Conservation (phyloP, 2,113 vertebrate species). For the Brachyistius frenatus region DNA sequence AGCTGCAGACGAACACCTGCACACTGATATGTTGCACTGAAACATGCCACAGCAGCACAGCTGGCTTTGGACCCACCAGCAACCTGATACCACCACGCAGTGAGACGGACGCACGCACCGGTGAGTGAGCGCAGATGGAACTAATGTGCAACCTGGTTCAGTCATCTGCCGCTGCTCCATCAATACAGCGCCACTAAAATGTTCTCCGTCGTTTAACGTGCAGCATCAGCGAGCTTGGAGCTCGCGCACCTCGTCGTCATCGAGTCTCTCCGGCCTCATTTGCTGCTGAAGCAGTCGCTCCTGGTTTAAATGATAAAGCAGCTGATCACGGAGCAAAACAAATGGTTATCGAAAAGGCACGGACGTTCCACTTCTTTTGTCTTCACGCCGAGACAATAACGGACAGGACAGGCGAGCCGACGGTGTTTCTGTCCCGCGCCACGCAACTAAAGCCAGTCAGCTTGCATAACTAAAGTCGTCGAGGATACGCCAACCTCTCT, state of each 20-base stretch:
- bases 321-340: slow-evolving; percentile 25
- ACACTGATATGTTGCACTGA: neutral
- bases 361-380: slow-evolving; percentile 47
- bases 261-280: slow-evolving; percentile 36
- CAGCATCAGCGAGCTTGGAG: slow-evolving; percentile 57
- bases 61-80: slow-evolving; percentile 51
- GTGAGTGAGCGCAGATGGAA: slow-evolving; percentile 28
- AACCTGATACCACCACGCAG: slow-evolving; percentile 5
- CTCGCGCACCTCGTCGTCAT: slow-evolving; percentile 44
- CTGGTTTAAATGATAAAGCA: slow-evolving; percentile 39
- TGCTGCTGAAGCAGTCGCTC: slow-evolving; percentile 38
- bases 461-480: slow-evolving; percentile 28
- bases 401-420: slow-evolving; percentile 28
- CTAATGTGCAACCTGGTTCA: slow-evolving; percentile 35
- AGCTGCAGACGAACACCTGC: neutral
- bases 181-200: slow-evolving; percentile 52
- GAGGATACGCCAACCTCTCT: slow-evolving; percentile 5
- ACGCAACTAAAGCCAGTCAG: slow-evolving; percentile 13
- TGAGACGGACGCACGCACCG: slow-evolving; percentile 35
- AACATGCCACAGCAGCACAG: slow-evolving; percentile 33
- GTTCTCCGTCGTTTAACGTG: slow-evolving; percentile 29
- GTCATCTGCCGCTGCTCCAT: slow-evolving; percentile 29
- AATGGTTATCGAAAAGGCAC: slow-evolving; percentile 68
- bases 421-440: slow-evolving; percentile 15
- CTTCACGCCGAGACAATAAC: slow-evolving; percentile 32